A percentile compares a stretch with the other conserved stretches of the same genome.
phyloP scores from a whole-genome alignment of 1,140 invertebrate species.

The Oryzaephilus surinamensis region DNA sequence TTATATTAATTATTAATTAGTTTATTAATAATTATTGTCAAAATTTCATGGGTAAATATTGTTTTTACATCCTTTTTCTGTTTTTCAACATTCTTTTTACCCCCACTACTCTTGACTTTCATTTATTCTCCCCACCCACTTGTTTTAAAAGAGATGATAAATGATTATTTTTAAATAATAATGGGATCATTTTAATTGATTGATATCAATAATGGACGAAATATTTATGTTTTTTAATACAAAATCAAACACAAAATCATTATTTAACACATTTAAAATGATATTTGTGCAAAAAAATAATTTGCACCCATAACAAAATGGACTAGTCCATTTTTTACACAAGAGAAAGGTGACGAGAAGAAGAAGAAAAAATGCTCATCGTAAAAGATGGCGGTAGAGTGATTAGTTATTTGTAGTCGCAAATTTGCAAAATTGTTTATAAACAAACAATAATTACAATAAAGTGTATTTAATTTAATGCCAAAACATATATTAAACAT shows the following conservation, averaged over 20 bases:
- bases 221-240: too few species aligned
- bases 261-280: too few species aligned
- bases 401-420: slow-evolving; percentile 28
- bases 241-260: too few species aligned
- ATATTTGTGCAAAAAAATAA: background rate
- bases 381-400: slow-evolving; percentile 32
- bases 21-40: too few species aligned
- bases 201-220: too few species aligned
- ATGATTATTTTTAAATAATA: slow-evolving; percentile 10
- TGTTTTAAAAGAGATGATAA: slow-evolving; percentile 7
- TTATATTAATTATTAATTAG: too few species aligned
- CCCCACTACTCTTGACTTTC: slow-evolving; percentile 17
- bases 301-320: too few species aligned
- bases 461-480: too few species aligned
- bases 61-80: slow-evolving; percentile 10
- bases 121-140: slow-evolving; percentile 17
- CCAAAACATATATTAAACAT: too few species aligned
- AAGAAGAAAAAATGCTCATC: slow-evolving; percentile 28
- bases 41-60: too few species aligned
- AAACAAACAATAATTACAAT: too few species aligned
- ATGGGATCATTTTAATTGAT: too few species aligned
- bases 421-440: slow-evolving; percentile 34
- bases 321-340: slow-evolving; percentile 27
- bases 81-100: slow-evolving; percentile 16
- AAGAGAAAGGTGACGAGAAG: slow-evolving; percentile 19